Conservation (phyloP, 2,113 vertebrate genomes). For the Oriolus oriolus region DNA sequence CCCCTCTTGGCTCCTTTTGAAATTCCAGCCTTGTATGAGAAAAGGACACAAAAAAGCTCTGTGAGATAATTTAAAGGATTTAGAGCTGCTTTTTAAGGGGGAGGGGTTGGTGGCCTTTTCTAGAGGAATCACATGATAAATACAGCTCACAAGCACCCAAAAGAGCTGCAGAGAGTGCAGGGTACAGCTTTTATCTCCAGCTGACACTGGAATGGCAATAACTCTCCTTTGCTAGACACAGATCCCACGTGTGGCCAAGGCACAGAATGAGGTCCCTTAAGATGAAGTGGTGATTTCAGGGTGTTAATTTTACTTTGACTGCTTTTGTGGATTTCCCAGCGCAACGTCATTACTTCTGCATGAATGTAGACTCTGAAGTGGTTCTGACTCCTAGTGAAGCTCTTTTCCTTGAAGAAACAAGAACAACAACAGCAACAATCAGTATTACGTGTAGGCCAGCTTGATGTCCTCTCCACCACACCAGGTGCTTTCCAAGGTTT, state of each 20-base stretch:
- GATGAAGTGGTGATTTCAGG: background rate
- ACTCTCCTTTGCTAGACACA: background rate
- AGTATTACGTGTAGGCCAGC: background rate
- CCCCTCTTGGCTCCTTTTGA: conserved; percentile 33
- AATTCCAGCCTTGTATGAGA: conserved; percentile 33
- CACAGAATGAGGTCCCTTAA: background rate
- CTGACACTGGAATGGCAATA: background rate
- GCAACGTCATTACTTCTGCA: background rate
- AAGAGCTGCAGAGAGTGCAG: background rate
- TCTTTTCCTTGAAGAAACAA: background rate
- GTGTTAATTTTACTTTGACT: background rate
- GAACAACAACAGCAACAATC: background rate
- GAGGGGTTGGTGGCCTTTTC: conserved; percentile 35
- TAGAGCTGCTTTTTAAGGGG: conserved; percentile 31
- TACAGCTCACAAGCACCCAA: background rate
- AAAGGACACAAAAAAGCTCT: conserved; percentile 51
- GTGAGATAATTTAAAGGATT: conserved; percentile 59
- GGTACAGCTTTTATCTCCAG: background rate
- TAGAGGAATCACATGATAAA: background rate
- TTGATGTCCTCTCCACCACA: background rate
- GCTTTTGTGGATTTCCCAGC: background rate
- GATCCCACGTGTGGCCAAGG: background rate
- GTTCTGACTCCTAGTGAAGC: background rate
- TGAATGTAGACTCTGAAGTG: background rate
- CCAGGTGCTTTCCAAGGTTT: background rate